phyloP scores from a whole-genome alignment of 2,113 vertebrate species.

The Plecotus auritus region DNA sequence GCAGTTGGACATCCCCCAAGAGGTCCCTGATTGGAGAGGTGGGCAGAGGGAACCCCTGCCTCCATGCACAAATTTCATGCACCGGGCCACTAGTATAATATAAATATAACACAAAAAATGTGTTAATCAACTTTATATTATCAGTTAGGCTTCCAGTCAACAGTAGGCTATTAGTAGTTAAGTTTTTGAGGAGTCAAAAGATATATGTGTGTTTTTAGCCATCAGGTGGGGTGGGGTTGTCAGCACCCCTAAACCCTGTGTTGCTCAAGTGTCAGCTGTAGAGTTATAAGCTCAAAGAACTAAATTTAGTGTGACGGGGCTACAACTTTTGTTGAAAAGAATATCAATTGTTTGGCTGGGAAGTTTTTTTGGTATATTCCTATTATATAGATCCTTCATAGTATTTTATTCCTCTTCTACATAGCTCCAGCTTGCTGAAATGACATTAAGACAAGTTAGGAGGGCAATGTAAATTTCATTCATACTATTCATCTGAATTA shows the following conservation, averaged over 20 bases:
- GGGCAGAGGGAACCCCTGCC: no score
- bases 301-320: accelerated
- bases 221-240: neutral
- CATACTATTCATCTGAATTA: neutral
- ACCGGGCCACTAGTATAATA: neutral
- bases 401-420: neutral
- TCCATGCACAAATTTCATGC: no score
- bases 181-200: neutral
- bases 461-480: conserved; percentile 1
- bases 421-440: neutral
- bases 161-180: neutral
- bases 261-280: neutral
- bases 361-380: neutral
- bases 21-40: no score
- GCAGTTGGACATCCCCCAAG: no score
- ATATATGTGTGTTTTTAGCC: neutral
- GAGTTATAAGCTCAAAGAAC: neutral
- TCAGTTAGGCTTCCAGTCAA: neutral
- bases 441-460: neutral
- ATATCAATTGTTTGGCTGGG: neutral
- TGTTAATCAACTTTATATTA: neutral
- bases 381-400: neutral
- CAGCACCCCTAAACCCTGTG: neutral
- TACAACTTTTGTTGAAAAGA: neutral
- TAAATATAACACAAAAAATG: neutral